phyloP scores from a whole-genome alignment of 2,113 vertebrate genomes.

The Leptobrachium leishanense region DNA sequence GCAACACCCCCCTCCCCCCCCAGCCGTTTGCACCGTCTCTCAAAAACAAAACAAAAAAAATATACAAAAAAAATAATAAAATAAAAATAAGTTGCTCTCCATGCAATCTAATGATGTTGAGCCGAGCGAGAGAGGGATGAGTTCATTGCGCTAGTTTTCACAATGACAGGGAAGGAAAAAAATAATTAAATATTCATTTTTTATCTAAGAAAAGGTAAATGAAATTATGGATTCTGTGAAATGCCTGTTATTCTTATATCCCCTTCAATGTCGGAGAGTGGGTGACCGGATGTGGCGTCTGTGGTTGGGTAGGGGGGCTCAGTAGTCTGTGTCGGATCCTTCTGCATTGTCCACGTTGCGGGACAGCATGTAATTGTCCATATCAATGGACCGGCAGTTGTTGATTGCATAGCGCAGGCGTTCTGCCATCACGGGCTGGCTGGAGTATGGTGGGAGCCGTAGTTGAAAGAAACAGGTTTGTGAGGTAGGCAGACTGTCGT shows the following conservation, averaged over 20 bases:
- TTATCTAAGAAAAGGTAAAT: constrained; percentile 19
- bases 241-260: constrained; percentile 25
- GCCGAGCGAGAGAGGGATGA: constrained; percentile 62
- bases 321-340: constrained; percentile 85
- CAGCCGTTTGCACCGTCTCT: constrained; percentile 14
- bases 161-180: constrained; percentile 68
- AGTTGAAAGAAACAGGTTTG: constrained; percentile 88
- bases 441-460: constrained; percentile 81
- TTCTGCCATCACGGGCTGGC: constrained; percentile 81
- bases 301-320: constrained; percentile 39
- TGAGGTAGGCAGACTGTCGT: constrained; percentile 87
- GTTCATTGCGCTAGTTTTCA: constrained; percentile 59
- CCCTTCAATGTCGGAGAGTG: background rate
- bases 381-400: constrained; percentile 85
- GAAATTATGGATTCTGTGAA: constrained; percentile 60
- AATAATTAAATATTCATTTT: constrained; percentile 64
- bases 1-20: constrained; percentile 59
- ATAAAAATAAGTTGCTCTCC: constrained; percentile 76
- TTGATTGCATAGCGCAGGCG: constrained; percentile 85
- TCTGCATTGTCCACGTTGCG: constrained; percentile 83
- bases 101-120: constrained; percentile 85
- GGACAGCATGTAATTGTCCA: constrained; percentile 88
- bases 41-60: constrained; percentile 55
- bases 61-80: constrained; percentile 21
- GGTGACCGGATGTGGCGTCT: background rate